A percentile compares a stretch with the other conserved stretches of the same genome.
phyloP scores from a whole-genome alignment of 2,113 vertebrate species.

The Siniperca knerii region DNA sequence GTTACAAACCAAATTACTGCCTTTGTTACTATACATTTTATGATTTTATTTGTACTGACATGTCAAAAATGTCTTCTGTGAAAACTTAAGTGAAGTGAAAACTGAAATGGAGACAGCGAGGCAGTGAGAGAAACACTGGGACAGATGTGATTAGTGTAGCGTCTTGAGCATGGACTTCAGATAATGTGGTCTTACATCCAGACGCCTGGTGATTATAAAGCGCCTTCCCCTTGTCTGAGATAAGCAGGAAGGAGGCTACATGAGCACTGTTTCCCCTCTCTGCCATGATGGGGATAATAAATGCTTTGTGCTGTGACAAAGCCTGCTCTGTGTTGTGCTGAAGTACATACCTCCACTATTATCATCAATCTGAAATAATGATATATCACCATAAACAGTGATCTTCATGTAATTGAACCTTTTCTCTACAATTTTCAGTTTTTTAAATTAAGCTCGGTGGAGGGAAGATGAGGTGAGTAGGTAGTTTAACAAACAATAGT shows the following conservation, averaged over 20 bases:
- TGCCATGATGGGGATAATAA: conserved; percentile 63
- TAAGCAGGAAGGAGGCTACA: conserved; percentile 63
- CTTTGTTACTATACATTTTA: not conserved
- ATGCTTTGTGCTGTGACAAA: conserved; percentile 75
- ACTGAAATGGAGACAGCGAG: conserved; percentile 23
- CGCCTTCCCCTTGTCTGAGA: conserved; percentile 65
- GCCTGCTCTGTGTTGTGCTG: conserved; percentile 60
- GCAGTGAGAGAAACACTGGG: conserved; percentile 2
- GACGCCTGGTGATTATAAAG: conserved; percentile 73
- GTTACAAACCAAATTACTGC: not conserved
- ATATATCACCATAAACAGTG: conserved; percentile 56
- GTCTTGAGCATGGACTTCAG: conserved; percentile 29
- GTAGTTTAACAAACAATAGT: conserved; percentile 38
- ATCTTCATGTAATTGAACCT: conserved; percentile 53
- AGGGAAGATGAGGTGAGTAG: conserved; percentile 7
- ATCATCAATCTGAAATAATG: conserved; percentile 66
- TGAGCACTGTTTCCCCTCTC: conserved; percentile 57
- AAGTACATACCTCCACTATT: conserved; percentile 55
- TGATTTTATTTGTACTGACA: not conserved
- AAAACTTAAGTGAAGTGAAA: conserved; percentile 2
- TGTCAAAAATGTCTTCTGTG: not conserved
- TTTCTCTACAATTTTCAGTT: conserved; percentile 47
- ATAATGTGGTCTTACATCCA: conserved; percentile 51
- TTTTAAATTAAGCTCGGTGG: conserved; percentile 27
- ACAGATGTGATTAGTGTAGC: conserved; percentile 39